Conservation (phyloP, 2,797 vertebrate genomes). For the Macrochelys suwanniensis region DNA sequence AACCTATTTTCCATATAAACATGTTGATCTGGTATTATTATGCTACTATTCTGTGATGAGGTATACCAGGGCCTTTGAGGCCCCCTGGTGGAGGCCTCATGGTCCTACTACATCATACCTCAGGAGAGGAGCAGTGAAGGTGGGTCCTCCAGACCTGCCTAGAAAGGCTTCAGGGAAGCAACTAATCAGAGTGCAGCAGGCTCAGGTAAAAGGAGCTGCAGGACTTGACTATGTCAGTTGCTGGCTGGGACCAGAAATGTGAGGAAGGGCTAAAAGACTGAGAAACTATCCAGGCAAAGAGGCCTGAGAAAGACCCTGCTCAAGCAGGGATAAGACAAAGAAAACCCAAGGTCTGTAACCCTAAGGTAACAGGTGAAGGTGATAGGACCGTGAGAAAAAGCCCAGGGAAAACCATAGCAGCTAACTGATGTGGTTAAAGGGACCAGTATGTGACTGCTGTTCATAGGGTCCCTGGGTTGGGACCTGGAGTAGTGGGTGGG, state of each 20-base stretch:
- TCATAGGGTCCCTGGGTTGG: neutral
- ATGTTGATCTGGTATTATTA: neutral
- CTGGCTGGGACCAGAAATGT: neutral
- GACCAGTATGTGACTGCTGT: neutral
- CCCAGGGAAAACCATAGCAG: neutral
- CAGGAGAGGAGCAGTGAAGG: neutral
- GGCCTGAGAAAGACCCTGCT: neutral
- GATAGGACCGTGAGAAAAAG: neutral
- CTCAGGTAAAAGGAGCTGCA: neutral
- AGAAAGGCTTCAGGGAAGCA: neutral
- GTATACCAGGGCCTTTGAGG: neutral
- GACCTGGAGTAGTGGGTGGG: neutral
- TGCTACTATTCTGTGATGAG: neutral
- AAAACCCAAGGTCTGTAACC: neutral
- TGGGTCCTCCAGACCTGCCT: neutral
- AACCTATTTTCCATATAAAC: neutral
- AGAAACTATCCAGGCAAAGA: neutral
- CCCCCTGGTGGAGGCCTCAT: neutral
- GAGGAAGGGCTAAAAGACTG: neutral
- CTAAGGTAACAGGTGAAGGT: neutral
- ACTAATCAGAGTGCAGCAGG: neutral
- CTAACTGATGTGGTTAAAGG: neutral
- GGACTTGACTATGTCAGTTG: neutral
- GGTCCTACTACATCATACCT: neutral
- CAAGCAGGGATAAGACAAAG: neutral